These are phyloP conservation scores for Cryptoleucopteryx plumbea DNA, from an alignment of 2,113 vertebrate species.

Conservation along the genomic window DNA sequence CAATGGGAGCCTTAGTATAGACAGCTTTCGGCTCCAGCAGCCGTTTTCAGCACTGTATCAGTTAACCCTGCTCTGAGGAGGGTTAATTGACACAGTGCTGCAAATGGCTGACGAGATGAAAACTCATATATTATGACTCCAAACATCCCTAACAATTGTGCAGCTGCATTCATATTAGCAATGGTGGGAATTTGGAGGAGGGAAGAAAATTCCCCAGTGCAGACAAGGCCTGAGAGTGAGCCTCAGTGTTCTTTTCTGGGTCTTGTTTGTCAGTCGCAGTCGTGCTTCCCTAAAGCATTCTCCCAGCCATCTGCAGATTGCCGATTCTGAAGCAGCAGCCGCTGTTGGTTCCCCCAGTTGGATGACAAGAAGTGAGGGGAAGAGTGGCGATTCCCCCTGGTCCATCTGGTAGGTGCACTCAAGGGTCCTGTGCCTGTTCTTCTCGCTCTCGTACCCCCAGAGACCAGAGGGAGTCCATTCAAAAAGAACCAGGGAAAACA, in stretches of 20 bases:
- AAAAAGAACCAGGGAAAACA: neutral
- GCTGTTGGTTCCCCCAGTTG: neutral
- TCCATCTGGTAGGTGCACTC: neutral
- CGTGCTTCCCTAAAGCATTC: conserved; percentile 21
- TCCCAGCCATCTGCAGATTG: conserved; percentile 13
- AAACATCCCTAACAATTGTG: conserved; percentile 40
- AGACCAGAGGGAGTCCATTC: neutral
- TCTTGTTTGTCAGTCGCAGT: conserved; percentile 27
- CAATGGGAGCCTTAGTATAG: conserved; percentile 50
- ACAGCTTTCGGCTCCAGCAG: conserved; percentile 44
- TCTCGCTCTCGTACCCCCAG: neutral
- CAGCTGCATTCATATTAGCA: conserved; percentile 55
- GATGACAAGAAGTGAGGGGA: neutral
- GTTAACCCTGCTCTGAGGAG: conserved; percentile 59
- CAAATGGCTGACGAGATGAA: conserved; percentile 57
- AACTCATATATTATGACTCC: conserved; percentile 49
- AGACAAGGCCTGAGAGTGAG: conserved; percentile 14
- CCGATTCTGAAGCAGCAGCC: neutral
- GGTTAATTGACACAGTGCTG: conserved; percentile 63
- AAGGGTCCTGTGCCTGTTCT: neutral
- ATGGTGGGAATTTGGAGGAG: conserved; percentile 46
- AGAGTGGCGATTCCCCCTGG: neutral
- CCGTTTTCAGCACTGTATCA: conserved; percentile 56
- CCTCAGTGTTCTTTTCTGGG: conserved; percentile 12
- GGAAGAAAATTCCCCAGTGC: conserved; percentile 28